Conservation (phyloP, 1,140 invertebrate genomes). For the Neodiprion fabricii region DNA sequence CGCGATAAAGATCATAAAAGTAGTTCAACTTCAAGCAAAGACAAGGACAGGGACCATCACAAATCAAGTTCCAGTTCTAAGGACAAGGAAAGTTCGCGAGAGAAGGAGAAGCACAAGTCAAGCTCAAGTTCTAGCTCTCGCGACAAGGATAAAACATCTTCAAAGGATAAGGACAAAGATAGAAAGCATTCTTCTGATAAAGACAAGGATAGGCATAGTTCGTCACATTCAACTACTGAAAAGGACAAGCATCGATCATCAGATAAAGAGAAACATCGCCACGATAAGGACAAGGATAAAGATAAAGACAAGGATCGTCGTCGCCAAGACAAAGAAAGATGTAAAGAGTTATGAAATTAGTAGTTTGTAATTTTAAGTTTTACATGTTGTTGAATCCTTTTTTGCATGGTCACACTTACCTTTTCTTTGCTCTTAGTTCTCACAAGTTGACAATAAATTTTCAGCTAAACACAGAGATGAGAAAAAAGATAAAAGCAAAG, state of each 20-base stretch:
- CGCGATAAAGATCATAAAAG: conserved; percentile 70
- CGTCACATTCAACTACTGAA: conserved; percentile 47
- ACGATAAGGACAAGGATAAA: conserved; percentile 66
- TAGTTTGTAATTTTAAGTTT: conserved; percentile 2
- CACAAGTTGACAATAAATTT: conserved; percentile 9
- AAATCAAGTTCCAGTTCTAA: conserved; percentile 47
- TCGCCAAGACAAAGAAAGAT: conserved; percentile 57
- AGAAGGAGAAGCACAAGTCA: conserved; percentile 63
- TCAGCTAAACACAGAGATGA: conserved; percentile 55
- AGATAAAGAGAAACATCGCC: conserved; percentile 55
- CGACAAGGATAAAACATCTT: conserved; percentile 59
- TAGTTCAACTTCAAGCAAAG: conserved; percentile 68
- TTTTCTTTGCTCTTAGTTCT: background rate
- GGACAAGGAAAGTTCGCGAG: conserved; percentile 43
- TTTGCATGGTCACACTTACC: no score
- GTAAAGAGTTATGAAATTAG: conserved; percentile 31
- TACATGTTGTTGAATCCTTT: conserved; percentile 10
- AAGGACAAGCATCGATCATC: conserved; percentile 61
- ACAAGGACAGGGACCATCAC: conserved; percentile 60
- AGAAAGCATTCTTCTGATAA: conserved; percentile 59
- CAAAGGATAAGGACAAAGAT: conserved; percentile 60
- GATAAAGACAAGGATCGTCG: conserved; percentile 59
- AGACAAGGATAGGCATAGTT: conserved; percentile 51
- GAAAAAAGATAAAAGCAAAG: conserved; percentile 50
- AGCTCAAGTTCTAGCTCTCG: conserved; percentile 59